Conservation (phyloP, 2,113 vertebrate genomes). For the Leptobrachium leishanense region DNA sequence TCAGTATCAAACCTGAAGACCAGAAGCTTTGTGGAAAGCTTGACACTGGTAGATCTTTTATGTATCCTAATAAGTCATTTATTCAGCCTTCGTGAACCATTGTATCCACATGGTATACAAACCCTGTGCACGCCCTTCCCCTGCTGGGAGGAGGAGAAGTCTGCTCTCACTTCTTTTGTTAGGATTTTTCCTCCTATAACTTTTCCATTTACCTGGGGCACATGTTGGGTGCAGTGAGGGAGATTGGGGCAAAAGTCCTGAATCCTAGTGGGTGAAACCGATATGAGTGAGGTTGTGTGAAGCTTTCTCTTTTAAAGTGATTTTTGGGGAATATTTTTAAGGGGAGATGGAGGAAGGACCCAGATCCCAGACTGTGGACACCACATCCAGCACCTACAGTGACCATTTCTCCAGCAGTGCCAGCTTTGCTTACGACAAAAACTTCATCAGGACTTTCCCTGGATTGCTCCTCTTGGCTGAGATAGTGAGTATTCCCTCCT, state of each 20-base stretch:
- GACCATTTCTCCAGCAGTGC: slow-evolving; percentile 64
- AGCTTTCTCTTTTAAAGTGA: background rate
- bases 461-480: slow-evolving; percentile 74
- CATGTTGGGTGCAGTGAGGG: too few species aligned
- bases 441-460: slow-evolving; percentile 69
- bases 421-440: slow-evolving; percentile 71
- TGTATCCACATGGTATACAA: background rate
- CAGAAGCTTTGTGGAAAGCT: background rate
- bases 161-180: too few species aligned
- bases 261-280: background rate
- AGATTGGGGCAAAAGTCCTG: background rate
- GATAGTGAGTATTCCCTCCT: slow-evolving; percentile 66
- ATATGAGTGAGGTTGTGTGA: background rate
- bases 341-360: slow-evolving; percentile 59
- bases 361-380: slow-evolving; percentile 70
- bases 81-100: background rate
- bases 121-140: background rate
- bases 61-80: background rate
- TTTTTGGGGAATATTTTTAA: slow-evolving; percentile 7
- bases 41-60: background rate
- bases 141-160: background rate
- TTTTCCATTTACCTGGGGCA: too few species aligned
- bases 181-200: too few species aligned
- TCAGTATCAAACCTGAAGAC: background rate
- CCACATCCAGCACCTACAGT: slow-evolving; percentile 72